Evolutionary conservation across 1,140 invertebrate genomes (phyloP).

Genomic region (Leucophenga varia): DNA sequence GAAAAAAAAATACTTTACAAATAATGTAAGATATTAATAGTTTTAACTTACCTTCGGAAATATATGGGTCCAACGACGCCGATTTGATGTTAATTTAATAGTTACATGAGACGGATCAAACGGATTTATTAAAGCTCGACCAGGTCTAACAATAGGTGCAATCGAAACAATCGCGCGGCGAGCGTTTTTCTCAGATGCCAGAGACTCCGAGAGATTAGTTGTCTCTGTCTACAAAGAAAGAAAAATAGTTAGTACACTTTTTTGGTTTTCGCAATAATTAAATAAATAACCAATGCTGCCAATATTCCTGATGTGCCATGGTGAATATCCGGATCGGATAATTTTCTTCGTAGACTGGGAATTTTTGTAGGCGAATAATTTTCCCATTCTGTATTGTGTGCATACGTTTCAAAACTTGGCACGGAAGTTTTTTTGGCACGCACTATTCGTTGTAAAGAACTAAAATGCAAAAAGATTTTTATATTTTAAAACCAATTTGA

Average conservation of each 20-base stretch:
- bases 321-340: constrained; percentile 81
- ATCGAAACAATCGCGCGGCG: constrained; percentile 45
- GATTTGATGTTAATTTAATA: constrained; percentile 94
- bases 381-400: constrained; percentile 56
- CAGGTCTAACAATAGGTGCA: constrained; percentile 64
- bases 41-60: constrained; percentile 80
- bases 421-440: constrained; percentile 71
- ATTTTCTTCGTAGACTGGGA: constrained; percentile 68
- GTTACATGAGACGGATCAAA: constrained; percentile 97
- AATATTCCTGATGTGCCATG: constrained; percentile 58
- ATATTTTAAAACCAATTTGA: neutral
- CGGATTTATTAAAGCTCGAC: constrained; percentile 87
- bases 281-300: constrained; percentile 31
- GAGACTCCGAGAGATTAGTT: constrained; percentile 42
- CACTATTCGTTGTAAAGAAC: constrained; percentile 63
- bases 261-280: neutral
- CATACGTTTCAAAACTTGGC: constrained; percentile 62
- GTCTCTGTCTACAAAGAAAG: constrained; percentile 22
- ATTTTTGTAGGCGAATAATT: constrained; percentile 60
- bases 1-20: constrained; percentile 12
- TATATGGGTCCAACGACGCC: constrained; percentile 96
- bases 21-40: neutral
- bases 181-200: constrained; percentile 55
- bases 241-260: neutral
- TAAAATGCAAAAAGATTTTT: constrained; percentile 32